These are phyloP conservation scores for Orius laevigatus DNA, from an alignment of 1,140 invertebrate species.

Conservation along the genomic window DNA sequence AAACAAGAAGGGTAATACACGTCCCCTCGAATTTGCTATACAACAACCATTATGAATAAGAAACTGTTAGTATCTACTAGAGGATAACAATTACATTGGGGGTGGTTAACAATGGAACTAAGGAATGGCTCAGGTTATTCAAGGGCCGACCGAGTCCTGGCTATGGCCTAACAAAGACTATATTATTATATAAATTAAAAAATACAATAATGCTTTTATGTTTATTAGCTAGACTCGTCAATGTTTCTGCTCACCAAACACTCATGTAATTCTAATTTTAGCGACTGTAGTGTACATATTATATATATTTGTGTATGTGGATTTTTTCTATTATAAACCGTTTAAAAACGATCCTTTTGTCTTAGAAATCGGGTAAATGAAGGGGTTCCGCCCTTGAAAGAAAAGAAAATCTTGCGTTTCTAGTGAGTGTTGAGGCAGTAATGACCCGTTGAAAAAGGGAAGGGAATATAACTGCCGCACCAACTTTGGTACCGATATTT, in stretches of 20 bases:
- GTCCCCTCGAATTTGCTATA: constrained; percentile 21
- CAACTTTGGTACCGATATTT: too few relatives aligned
- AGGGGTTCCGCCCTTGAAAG: too few relatives aligned
- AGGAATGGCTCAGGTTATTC: constrained; percentile 10
- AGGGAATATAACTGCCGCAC: too few relatives aligned
- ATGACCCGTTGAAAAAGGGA: constrained; percentile 2
- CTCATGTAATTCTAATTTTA: too few relatives aligned
- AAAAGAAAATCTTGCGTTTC: too few relatives aligned
- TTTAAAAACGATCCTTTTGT: too few relatives aligned
- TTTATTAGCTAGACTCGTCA: constrained; percentile 6
- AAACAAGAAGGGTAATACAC: constrained; percentile 17
- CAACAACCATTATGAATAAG: constrained; percentile 24
- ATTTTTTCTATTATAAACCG: too few relatives aligned
- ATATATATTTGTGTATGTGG: too few relatives aligned
- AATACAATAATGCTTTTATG: constrained; percentile 15
- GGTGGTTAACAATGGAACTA: constrained; percentile 20
- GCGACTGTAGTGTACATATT: too few relatives aligned
- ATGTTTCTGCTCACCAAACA: too few relatives aligned
- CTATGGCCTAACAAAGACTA: constrained; percentile 15
- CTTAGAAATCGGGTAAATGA: too few relatives aligned
- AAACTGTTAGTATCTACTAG: constrained; percentile 23
- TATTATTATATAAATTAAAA: constrained; percentile 15
- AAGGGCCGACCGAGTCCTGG: constrained; percentile 18
- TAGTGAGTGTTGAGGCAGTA: constrained; percentile 11
- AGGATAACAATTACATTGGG: constrained; percentile 24